Evolutionary conservation across 2,113 vertebrate species (phyloP).

Genomic region (Catharus bicknelli): DNA sequence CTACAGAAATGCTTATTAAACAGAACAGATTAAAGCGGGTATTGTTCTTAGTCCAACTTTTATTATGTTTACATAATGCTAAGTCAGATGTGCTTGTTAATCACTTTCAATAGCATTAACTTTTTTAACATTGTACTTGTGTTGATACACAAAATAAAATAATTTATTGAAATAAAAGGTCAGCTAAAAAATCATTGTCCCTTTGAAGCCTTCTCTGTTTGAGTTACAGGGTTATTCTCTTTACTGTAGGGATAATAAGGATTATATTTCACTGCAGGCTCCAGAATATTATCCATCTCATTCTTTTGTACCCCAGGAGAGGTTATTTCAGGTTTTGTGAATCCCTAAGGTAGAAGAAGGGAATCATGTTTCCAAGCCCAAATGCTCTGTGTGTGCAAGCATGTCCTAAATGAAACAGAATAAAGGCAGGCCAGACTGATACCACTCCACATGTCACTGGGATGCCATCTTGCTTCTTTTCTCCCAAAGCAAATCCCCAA

Average conservation of each 20-base stretch:
- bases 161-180: conserved; percentile 14
- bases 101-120: background rate
- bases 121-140: background rate
- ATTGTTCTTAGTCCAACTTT: background rate
- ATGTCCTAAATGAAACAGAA: background rate
- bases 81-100: background rate
- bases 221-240: background rate
- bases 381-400: background rate
- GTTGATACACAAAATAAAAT: background rate
- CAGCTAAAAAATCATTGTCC: conserved; percentile 17
- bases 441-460: background rate
- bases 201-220: background rate
- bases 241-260: background rate
- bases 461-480: background rate
- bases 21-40: background rate
- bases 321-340: background rate
- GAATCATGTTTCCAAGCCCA: background rate
- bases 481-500: background rate
- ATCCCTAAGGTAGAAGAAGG: background rate
- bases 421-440: background rate
- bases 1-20: background rate
- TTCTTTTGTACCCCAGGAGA: background rate
- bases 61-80: background rate
- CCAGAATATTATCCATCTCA: background rate
- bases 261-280: background rate